These are phyloP conservation scores for Enteromius radiatus DNA, from an alignment of 2,797 vertebrate species.

Conservation along the genomic window DNA sequence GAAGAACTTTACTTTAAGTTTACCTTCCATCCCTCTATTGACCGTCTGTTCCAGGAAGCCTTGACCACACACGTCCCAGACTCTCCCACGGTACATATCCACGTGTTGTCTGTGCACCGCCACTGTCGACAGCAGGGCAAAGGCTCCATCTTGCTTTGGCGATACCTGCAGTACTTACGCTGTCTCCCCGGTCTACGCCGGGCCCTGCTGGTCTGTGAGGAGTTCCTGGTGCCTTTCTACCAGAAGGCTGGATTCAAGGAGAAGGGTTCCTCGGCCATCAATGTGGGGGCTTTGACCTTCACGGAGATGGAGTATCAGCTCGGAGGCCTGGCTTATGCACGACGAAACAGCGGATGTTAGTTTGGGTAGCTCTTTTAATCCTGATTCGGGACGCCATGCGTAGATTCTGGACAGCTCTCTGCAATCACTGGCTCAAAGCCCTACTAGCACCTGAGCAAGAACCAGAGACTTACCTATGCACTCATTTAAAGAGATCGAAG, in stretches of 20 bases:
- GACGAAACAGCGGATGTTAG: conserved; percentile 79
- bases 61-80: conserved; percentile 76
- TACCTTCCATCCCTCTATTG: not conserved
- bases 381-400: conserved; percentile 45
- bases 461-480: conserved; percentile 43
- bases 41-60: conserved; percentile 70
- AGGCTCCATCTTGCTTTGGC: conserved; percentile 83
- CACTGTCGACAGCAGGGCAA: conserved; percentile 83
- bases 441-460: not conserved
- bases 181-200: conserved; percentile 73
- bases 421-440: conserved; percentile 17
- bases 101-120: conserved; percentile 81
- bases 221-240: conserved; percentile 81
- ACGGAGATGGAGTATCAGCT: conserved; percentile 80
- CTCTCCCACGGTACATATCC: conserved; percentile 77
- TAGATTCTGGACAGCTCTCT: conserved; percentile 56
- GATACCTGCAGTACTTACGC: conserved; percentile 80
- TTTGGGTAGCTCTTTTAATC: not conserved
- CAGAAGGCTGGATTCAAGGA: conserved; percentile 80
- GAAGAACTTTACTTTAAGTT: not conserved
- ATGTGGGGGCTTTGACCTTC: conserved; percentile 74
- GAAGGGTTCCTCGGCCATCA: conserved; percentile 75
- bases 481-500: not conserved
- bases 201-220: conserved; percentile 80
- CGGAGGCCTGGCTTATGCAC: conserved; percentile 71